Base-by-base conservation (phyloP, 1,140 invertebrate species). In the Agrypnia vestita region DNA sequence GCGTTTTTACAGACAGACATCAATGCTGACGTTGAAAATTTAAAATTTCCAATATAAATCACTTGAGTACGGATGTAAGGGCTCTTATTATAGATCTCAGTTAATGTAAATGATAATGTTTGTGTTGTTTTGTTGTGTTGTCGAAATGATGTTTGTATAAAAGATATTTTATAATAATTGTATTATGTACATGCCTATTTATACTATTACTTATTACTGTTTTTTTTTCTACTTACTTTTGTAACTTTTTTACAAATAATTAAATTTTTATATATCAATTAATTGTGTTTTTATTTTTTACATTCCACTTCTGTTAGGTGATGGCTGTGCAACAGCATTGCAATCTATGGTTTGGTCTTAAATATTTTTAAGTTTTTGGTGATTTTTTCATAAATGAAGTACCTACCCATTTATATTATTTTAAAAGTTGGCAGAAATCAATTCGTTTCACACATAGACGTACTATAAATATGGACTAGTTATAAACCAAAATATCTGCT, bases 171-270 rank as follows among this genome's bases (percentile, higher is more conserved):
- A 71, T 71, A 21, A 53, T 71, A 19, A 71, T 49, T 51, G 49
- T 74, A 74, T 43, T 21, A 76, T 10, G 8, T 71, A 71, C 3
- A 21, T 71, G 47, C 17, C 21, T 71, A 71, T 77, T 77, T 77
- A 77, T 64, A 77, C 62, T 76, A 76, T 76, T 76, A 51, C 25
- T 67, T 77, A 62, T 77, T 77, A 49, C 19, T 77, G 43, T 46
- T 77, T 51, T 51, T n/a, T 71, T 71, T 77, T 77, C 19, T 67
- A 51, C 43, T 35, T 67, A 51, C 25, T 64, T 53, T 77, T 67
- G 61, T 64, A 64, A 77, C 61, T 77, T 76, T 77, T 75, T 77
- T 77, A 77, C 75, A 77, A 77, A 77, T 77, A 77, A 77, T 77
- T 77, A 77, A 43, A 77, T 77, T 77, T 77, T 77, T 67, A 56